A percentile compares a stretch with the other conserved stretches of the same genome.
These are phyloP conservation scores for Cataglyphis rosenhaueri DNA, from an alignment of 2,888 invertebrate species.

Conservation along the genomic window DNA sequence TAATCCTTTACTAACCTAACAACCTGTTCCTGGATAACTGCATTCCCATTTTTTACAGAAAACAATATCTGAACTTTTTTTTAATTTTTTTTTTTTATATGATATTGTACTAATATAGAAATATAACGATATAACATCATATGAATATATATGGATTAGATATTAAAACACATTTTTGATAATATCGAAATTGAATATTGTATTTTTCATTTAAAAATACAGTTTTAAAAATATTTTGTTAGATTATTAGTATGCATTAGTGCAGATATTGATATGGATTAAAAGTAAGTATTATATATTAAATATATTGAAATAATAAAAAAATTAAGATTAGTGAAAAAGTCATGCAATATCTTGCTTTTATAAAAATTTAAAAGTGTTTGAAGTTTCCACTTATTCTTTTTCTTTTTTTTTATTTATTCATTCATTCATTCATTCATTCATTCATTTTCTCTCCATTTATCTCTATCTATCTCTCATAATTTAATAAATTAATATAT, in stretches of 20 bases:
- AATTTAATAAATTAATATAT: not conserved
- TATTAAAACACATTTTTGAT: not conserved
- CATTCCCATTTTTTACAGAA: not conserved
- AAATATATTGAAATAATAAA: constrained; percentile 20
- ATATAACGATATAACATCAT: not conserved
- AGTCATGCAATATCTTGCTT: not conserved
- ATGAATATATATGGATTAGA: not conserved
- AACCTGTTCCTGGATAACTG: not conserved
- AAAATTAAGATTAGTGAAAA: not conserved
- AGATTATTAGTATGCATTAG: constrained; percentile 8
- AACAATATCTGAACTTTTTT: not conserved
- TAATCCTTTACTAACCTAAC: constrained; percentile 30
- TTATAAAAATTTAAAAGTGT: not conserved
- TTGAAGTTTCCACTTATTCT: not conserved
- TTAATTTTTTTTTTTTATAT: not conserved
- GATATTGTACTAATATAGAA: not conserved
- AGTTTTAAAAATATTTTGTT: not conserved
- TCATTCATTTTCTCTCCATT: not conserved
- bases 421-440: not conserved
- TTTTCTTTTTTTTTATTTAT: not conserved
- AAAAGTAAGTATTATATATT: constrained; percentile 8
- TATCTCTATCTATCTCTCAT: not conserved
- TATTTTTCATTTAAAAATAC: not conserved
- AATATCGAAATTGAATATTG: not conserved
- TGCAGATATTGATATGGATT: not conserved